Evolutionary conservation across 2,888 invertebrate species (phyloP), one percentile per base, ranked within the genome.

Genomic region (Iphiclides podalirius): DNA sequence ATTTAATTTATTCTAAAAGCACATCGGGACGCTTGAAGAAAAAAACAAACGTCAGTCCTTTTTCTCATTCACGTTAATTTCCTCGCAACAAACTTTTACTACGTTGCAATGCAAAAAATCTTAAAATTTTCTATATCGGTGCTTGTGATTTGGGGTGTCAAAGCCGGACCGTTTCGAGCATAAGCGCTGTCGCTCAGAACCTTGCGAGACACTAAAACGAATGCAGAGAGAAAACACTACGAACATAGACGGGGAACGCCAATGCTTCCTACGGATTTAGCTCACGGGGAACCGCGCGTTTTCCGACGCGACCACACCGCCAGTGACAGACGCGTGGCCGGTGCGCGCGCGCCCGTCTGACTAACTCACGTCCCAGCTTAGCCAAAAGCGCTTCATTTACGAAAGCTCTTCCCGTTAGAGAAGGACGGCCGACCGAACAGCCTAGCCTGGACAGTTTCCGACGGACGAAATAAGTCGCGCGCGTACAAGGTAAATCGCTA

Each of bases 341-440:
- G 68, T 77, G 83, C 86, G 84, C 86, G 75, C 67, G 85, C 85
- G 85, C 75, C 72, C 64, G 67, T 66, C 66, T 72, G 70, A 86
- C 86, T 84, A 81, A 83, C 67, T 64, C 63, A 56, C 53, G 52
- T 52, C 52, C 52, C 66, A 67, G 69, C 73, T 65, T 67, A 66
- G 67, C 73, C 70, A 68, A 78, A 81, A 83, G 72, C 76, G 71
- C 61, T 63, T 57, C 59, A 58, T 52, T 47, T 61, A 67, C 68
- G 60, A 79, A 82, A 85, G 82, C 83, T 77, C 69, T 66, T 67
- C 49, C 63, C 62, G 70, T 68, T 75, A 75, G 79, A 80, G 68
- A 63, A 72, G 64, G 76, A 81, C 64, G 58, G 67, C 59, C 47
- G 55, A 53, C 56, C 53, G 59, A 15, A 14, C 2, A 14, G n/a